Percentiles rank a stretch among this genome's conserved stretches.
Conservation (phyloP, 1,140 invertebrate genomes). For the Thalassaphorura encarpata region DNA sequence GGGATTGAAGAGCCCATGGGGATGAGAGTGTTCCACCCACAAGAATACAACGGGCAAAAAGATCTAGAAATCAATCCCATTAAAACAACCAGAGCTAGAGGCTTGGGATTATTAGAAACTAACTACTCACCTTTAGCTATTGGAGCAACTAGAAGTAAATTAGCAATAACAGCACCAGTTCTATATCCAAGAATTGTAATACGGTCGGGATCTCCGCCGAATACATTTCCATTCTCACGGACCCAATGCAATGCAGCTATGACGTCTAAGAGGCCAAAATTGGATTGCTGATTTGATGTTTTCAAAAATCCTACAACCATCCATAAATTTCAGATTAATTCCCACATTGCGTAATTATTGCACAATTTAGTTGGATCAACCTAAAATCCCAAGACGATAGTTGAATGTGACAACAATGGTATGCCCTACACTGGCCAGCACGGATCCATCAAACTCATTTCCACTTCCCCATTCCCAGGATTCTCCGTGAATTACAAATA, state of each 20-base stretch:
- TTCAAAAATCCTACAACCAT: constrained; percentile 53
- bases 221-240: constrained; percentile 61
- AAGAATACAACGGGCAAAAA: constrained; percentile 84
- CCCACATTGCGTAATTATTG: too few relatives aligned
- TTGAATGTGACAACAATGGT: constrained; percentile 95
- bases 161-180: constrained; percentile 31
- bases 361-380: constrained; percentile 42
- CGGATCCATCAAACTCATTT: constrained; percentile 88
- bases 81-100: too few relatives aligned
- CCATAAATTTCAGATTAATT: background rate
- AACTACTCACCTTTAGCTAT: constrained; percentile 32
- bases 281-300: constrained; percentile 49
- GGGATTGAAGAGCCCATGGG: constrained; percentile 64
- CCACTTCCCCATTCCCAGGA: constrained; percentile 94
- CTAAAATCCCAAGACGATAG: constrained; percentile 89
- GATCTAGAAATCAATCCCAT: constrained; percentile 51
- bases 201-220: constrained; percentile 66
- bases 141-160: constrained; percentile 29
- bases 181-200: constrained; percentile 51
- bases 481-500: constrained; percentile 92
- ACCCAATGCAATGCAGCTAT: constrained; percentile 64
- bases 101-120: too few relatives aligned
- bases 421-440: constrained; percentile 80
- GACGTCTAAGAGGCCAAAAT: constrained; percentile 62
- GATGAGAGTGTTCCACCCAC: constrained; percentile 89